phyloP scores from a whole-genome alignment of 2,888 invertebrate genomes.

The Apoderus coryli region DNA sequence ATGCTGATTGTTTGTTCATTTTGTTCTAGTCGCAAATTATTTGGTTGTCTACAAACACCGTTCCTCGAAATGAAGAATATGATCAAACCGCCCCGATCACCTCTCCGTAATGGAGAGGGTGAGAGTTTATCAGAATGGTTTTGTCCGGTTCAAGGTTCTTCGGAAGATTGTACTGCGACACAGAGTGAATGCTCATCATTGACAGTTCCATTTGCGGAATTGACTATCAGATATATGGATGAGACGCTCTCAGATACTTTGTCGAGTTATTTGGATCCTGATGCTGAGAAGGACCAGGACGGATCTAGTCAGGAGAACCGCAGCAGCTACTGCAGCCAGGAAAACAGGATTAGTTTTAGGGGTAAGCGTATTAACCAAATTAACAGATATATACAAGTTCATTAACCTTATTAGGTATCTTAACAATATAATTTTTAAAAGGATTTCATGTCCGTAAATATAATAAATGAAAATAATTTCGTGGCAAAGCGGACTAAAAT shows the following conservation, averaged over 20 bases:
- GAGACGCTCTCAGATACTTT: slow-evolving; percentile 29
- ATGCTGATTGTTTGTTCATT: too few species aligned
- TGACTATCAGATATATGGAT: slow-evolving; percentile 31
- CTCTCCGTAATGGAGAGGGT: slow-evolving; percentile 24
- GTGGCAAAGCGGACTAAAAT: too few species aligned
- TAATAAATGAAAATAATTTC: too few species aligned
- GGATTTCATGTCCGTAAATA: too few species aligned
- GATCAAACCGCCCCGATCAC: slow-evolving; percentile 36
- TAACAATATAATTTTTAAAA: too few species aligned
- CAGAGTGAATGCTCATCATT: slow-evolving; percentile 31
- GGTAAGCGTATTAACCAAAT: slow-evolving; percentile 19
- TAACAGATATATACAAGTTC: too few species aligned
- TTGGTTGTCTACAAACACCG: slow-evolving; percentile 44
- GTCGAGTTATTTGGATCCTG: slow-evolving; percentile 20
- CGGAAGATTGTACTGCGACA: not conserved
- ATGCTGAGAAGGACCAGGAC: slow-evolving; percentile 18
- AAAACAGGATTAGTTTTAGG: slow-evolving; percentile 26
- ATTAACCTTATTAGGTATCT: too few species aligned
- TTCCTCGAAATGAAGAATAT: slow-evolving; percentile 41
- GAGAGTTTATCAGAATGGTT: slow-evolving; percentile 33
- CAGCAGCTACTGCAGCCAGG: slow-evolving; percentile 22
- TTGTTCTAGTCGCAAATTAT: slow-evolving; percentile 39
- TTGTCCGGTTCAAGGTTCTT: slow-evolving; percentile 21
- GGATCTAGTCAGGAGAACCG: slow-evolving; percentile 19
- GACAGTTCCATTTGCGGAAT: slow-evolving; percentile 31